A percentile compares a stretch with the other conserved stretches of the same genome.
Evolutionary conservation across 2,888 invertebrate genomes (phyloP).

Genomic region (Disparrhopalites patrizii): DNA sequence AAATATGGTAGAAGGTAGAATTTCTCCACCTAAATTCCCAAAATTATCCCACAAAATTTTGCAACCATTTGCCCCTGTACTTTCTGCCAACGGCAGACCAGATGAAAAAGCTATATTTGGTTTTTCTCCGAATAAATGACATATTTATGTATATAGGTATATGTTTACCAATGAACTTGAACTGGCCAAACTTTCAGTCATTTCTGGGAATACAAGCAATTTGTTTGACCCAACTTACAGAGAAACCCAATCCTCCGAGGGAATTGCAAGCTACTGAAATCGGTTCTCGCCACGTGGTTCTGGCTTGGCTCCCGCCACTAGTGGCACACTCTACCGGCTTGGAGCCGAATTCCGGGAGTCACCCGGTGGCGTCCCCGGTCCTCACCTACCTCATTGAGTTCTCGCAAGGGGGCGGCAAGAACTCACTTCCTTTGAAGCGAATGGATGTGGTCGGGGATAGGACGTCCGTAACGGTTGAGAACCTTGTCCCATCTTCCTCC

Average conservation of each 20-base stretch:
- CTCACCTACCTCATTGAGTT: constrained; percentile 45
- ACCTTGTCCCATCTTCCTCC: constrained; percentile 42
- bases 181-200: no score
- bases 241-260: constrained; percentile 18
- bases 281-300: constrained; percentile 5
- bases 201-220: no score
- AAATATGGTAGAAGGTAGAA: no score
- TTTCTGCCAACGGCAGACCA: no score
- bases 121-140: no score
- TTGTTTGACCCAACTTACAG: no score
- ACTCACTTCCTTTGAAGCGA: constrained; percentile 22
- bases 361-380: constrained; percentile 21
- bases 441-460: constrained; percentile 34
- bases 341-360: neutral
- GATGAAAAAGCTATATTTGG: no score
- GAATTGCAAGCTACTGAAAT: constrained; percentile 20
- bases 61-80: no score
- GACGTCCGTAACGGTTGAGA: constrained; percentile 40
- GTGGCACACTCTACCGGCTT: neutral
- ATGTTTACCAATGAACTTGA: no score
- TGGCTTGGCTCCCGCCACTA: constrained; percentile 23
- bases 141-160: no score
- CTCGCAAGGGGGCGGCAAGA: constrained; percentile 33
- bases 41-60: no score
- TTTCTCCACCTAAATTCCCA: no score